Base-by-base conservation (phyloP, 1,140 invertebrate genomes). In the Araneus ventricosus region DNA sequence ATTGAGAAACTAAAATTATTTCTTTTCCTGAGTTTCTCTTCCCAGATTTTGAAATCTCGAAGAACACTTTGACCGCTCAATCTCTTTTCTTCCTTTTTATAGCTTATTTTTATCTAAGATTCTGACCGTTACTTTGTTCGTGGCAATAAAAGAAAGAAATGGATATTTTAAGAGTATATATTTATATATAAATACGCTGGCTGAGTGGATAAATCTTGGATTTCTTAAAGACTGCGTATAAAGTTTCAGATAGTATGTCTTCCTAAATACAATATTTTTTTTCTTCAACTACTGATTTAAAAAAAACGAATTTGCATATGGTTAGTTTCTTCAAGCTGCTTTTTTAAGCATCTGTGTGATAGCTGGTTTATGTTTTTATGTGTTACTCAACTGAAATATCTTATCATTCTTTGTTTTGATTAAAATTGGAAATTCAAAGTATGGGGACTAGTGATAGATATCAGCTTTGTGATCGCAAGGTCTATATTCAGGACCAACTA, bases 11-110 rank as follows among this genome's bases (percentile, higher is more conserved):
- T 37, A 22, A 80, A 80, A 80, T 41, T 37, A 30, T 37, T 41
- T 41, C 75, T 30, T 80, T 67, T 67, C 24, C 7, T 27, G 27
- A 10, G 61, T 27, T 80, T 79, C 27, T 80, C 34, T 39, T 39
- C 22, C 14, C 30, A 24, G 27, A 27, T 24, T 80, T 22, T 10
- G 30, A 80, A 80, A 34, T 80, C 37, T 27, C 20, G 17, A 17
- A 17, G 30, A 80, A 80, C 41, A 82, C 80, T 41, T n/a, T 82
- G 39, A 82, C 80, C 80, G 27, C 24, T 41, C 37, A 45, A 82
- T 82, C 45, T 52, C 80, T 39, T 45, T 45, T 27, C 79, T 52
- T 52, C 39, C 22, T 82, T 82, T 82, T 79, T 34, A 30, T 79
- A 22, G 30, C 17, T 37, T 80, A 37, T 80, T 80, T 67, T 41